Base-by-base conservation (phyloP, 2,888 invertebrate genomes). In the Lithosia quadra region DNA sequence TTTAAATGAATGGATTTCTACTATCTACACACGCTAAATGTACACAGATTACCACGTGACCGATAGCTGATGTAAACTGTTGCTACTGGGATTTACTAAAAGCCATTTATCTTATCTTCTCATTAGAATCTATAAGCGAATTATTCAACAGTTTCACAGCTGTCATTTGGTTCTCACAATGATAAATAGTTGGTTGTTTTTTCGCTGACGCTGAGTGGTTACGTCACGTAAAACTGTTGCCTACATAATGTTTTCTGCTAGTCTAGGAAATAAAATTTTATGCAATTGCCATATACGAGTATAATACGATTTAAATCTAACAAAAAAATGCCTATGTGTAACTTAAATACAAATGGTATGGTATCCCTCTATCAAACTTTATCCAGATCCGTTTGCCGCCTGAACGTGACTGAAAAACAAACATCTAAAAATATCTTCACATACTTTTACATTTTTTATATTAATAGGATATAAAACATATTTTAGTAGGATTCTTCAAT, bases 121-220 rank as follows among this genome's bases (percentile, higher is more conserved):
- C 60, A 36, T 63, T 67, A 72, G 69, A 4, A 75, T 75, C 77
- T 68, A 69, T 71, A 73, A 74, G 68, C 72, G 68, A 71, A 79
- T 77, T 79, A 79, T 79, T 77, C 75, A 77, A 64, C 68, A 77
- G 79, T 69, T 73, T 68, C 69, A 21, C 59, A 71, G 73, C 72
- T 74, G 79, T 77, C 79, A 69, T 70, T 71, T 67, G 62, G 53
- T 66, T 49, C 67, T 72, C 75, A 72, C 67, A 69, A 61, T 72
- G 77, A 77, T 72, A 66, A 67, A 79, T 77, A 70, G 75, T 77
- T 63, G 18, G 24, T 43, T 65, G 65, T 73, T 67, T 70, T 68
- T 75, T 71, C 56, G 43, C 53, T 64, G 58, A 67, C 43, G 49
- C 33, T 57, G 67, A 65, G 67, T 63, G 43, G 24, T 69, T 15